Evolutionary conservation across 2,888 invertebrate genomes (phyloP).

Genomic region (Philopedon plagiatum): DNA sequence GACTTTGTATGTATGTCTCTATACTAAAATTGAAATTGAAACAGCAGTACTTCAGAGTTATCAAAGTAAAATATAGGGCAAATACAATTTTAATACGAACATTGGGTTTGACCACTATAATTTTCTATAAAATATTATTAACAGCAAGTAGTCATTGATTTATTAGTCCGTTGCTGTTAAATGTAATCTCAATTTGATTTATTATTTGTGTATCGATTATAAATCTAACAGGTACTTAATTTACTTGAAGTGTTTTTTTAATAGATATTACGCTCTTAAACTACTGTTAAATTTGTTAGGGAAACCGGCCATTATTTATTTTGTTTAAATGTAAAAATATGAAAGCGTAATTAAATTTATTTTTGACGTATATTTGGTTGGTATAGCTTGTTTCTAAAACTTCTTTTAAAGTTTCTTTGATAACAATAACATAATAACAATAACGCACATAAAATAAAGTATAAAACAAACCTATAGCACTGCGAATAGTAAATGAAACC

Average conservation of each 20-base stretch:
- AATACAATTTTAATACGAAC: not conserved
- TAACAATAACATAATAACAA: too few relatives aligned
- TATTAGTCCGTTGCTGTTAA: conserved; percentile 36
- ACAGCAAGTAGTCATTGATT: conserved; percentile 33
- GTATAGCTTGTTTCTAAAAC: too few relatives aligned
- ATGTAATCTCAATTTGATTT: conserved; percentile 48
- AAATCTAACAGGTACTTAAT: conserved; percentile 48
- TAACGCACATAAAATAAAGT: not conserved
- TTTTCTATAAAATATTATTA: conserved; percentile 22
- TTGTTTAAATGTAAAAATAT: conserved; percentile 19
- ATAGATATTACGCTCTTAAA: conserved; percentile 32
- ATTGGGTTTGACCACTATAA: not conserved
- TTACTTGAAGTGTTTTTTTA: conserved; percentile 46
- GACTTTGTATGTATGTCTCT: too few relatives aligned
- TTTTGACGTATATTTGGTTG: too few relatives aligned
- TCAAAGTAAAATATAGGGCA: too few relatives aligned
- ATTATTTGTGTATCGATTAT: conserved; percentile 47
- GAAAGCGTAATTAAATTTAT: not conserved
- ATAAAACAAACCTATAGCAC: not conserved
- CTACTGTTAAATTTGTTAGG: conserved; percentile 24
- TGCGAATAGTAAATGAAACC: not conserved
- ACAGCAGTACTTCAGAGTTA: too few relatives aligned
- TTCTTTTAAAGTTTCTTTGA: too few relatives aligned
- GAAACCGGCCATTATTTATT: conserved; percentile 20
- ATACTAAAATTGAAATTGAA: too few relatives aligned